phyloP scores from a whole-genome alignment of 1,140 invertebrate genomes.

The Diabrotica undecimpunctata region DNA sequence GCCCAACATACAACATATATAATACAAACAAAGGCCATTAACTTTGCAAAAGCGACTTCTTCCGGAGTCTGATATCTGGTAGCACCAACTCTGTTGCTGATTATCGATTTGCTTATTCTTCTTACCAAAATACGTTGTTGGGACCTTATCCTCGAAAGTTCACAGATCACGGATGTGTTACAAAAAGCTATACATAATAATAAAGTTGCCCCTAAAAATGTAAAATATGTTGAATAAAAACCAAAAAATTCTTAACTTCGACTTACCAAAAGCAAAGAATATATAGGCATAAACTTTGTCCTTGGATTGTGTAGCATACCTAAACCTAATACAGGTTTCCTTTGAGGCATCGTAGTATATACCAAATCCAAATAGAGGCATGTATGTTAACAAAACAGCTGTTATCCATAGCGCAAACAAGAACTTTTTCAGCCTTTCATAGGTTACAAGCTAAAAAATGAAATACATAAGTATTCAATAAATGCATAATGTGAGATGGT shows the following conservation, averaged over 20 bases:
- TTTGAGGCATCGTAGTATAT: conserved; percentile 63
- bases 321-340: conserved; percentile 63
- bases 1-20: conserved; percentile 82
- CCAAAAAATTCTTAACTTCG: background rate
- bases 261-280: conserved; percentile 72
- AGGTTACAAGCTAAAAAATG: conserved; percentile 58
- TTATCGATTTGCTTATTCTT: conserved; percentile 53
- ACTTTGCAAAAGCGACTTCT: conserved; percentile 76
- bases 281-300: conserved; percentile 75
- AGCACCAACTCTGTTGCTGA: conserved; percentile 46
- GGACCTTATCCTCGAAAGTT: conserved; percentile 63
- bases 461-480: background rate
- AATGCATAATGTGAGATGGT: too few relatives aligned
- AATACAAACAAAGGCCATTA: conserved; percentile 78
- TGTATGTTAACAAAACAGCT: conserved; percentile 65
- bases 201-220: conserved; percentile 62
- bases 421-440: conserved; percentile 66
- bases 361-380: conserved; percentile 75
- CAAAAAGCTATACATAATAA: conserved; percentile 75
- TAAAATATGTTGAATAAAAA: conserved; percentile 4
- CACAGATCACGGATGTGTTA: conserved; percentile 75
- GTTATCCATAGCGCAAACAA: conserved; percentile 67
- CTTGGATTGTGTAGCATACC: conserved; percentile 58
- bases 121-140: conserved; percentile 50
- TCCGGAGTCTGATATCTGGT: conserved; percentile 62